Conservation (phyloP, 1,140 invertebrate species). For the Macrotrachela quadricornifera region DNA sequence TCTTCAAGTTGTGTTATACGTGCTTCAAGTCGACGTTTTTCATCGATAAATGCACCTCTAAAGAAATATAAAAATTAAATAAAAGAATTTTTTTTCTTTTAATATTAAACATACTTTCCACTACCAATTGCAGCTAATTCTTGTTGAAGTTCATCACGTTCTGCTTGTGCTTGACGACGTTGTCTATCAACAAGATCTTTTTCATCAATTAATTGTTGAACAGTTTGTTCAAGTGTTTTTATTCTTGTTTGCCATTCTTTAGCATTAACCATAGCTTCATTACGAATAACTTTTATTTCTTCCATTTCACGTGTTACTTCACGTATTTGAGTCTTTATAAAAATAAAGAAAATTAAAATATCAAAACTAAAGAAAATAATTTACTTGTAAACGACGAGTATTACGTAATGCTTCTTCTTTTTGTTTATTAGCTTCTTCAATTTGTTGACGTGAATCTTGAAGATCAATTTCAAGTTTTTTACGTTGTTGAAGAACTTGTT, state of each 20-base stretch:
- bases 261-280: conserved; percentile 52
- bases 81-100: too few species aligned
- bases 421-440: conserved; percentile 83
- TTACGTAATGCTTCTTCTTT: conserved; percentile 91
- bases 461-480: conserved; percentile 90
- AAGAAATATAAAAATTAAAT: too few species aligned
- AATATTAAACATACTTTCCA: too few species aligned
- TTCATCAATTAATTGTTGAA: conserved; percentile 69
- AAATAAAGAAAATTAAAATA: too few species aligned
- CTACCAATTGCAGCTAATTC: conserved; percentile 60
- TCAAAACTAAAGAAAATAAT: too few species aligned
- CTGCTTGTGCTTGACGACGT: conserved; percentile 53
- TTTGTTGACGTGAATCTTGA: conserved; percentile 72
- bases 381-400: too few species aligned
- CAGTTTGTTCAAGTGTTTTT: conserved; percentile 71
- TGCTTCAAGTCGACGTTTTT: conserved; percentile 83
- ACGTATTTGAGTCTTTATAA: conserved; percentile 38
- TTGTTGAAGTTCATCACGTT: conserved; percentile 61
- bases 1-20: conserved; percentile 77
- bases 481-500: conserved; percentile 55
- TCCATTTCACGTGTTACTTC: conserved; percentile 74
- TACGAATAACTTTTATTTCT: conserved; percentile 57
- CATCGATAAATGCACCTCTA: conserved; percentile 55
- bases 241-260: conserved; percentile 77
- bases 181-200: conserved; percentile 59